Base-by-base conservation (phyloP, 2,113 vertebrate species). In the Pygoscelis antarcticus region DNA sequence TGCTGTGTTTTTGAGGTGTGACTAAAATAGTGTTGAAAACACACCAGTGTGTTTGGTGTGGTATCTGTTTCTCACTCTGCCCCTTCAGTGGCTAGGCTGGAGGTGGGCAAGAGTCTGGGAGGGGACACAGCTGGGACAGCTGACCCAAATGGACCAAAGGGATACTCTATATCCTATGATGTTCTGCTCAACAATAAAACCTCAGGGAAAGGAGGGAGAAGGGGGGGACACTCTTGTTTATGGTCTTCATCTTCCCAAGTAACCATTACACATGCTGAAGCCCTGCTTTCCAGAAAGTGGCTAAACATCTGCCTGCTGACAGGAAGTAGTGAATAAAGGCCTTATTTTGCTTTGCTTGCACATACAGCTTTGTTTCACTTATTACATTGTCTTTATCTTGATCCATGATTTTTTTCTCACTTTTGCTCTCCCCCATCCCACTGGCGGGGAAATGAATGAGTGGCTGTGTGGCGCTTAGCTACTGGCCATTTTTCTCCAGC, bases 191-290 rank as follows among this genome's bases (percentile, higher is more conserved):
- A 34, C 7, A 40, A 11, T 29, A 46, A 85, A 85, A 46, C 13
- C 21, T 78, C 36, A 23, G 29, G 10, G 20, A 70, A 55, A 51
- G 10, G 19, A 44, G 8, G 4, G 3, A 7, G 25, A 61, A 76
- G 29, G 32, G 7, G 7, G 0, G 42, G 14, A 0, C 17, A 11
- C 26, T 62, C 36, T n/a, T 44, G 6, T 34, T 68, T 72, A 44
- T 3, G 1, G 13, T 29, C 10, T 34, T 84, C 34, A 5, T 47
- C 19, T 86, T 82, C 26, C 14, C 52, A 46, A 55, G 20, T 21
- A 65, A n/a, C 11, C 9, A 5, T 12, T 76, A n/a, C 3, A 34
- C 19, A 27, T 1, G 1, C 40, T 42, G 30, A 90, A n/a, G 20
- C 23, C 12, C 12, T 38, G 18, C 13, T 78, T 54, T 51, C 49